Base-by-base conservation (phyloP, 2,797 vertebrate genomes). In the Champsocephalus gunnari region DNA sequence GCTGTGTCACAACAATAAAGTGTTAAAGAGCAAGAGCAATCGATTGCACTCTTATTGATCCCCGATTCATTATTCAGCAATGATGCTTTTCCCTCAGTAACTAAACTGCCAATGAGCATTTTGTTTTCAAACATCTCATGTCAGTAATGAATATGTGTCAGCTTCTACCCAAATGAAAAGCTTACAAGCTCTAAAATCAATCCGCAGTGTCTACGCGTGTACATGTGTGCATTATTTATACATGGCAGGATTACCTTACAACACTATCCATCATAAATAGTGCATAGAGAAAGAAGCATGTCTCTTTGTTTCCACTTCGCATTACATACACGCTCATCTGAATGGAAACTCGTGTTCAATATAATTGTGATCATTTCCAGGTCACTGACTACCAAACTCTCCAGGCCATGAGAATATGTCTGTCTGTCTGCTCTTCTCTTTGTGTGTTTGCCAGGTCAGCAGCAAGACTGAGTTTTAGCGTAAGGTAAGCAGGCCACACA, bases 271-370 rank as follows among this genome's bases (percentile, higher is more conserved):
- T 87, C 73, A 82, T 81, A 12, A 71, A 81, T 58, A 78, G 32
- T 64, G 34, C 68, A 78, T 9, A 66, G 50, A 78, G 47, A 86
- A 53, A 50, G 11, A 64, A 66, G 45, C 74, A 12, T 56, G 17
- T 70, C 38, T 58, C 51, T 50, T 56, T 73, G 61, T 53, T 73
- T 70, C 9, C 49, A 16, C 53, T 19, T 58, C 61, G 81, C 56
- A 17, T 62, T 48, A 48, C 49, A 82, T 3, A n/a, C 43, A 48
- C n/a, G 3, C 63, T 78, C 70, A 82, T 88, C 77, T 63, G 63
- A 81, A 84, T 80, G 87, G 88, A 92, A 92, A 89, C 84, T 86
- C 48, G 24, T 58, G 73, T 75, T 89, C 89, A 77, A 90, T 92
- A 78, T 53, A 81, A 50, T 21, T 16, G 51, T 14, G 63, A 92